These are phyloP conservation scores for Lathamus discolor DNA, from an alignment of 2,113 vertebrate species.

Conservation along the genomic window DNA sequence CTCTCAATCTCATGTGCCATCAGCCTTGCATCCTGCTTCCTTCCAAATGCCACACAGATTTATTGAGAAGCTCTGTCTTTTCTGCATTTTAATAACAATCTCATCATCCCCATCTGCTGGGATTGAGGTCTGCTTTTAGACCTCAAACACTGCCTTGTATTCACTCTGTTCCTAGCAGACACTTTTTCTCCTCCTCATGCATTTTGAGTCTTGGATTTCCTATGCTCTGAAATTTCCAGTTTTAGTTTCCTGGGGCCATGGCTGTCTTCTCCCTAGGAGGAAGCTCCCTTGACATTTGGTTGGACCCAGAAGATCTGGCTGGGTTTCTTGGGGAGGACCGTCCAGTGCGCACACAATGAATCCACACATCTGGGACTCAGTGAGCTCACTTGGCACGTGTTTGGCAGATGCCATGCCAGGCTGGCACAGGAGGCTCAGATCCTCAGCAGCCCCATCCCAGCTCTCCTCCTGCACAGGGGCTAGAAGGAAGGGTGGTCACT, in stretches of 20 bases:
- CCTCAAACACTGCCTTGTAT: not conserved
- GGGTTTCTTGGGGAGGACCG: not conserved
- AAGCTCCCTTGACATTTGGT: not conserved
- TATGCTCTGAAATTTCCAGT: not conserved
- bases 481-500: not conserved
- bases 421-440: not conserved
- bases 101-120: not conserved
- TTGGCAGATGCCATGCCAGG: fast-evolving
- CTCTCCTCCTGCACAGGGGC: not conserved
- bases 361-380: not conserved
- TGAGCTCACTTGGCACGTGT: fast-evolving
- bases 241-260: not conserved
- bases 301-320: not conserved
- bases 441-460: not conserved
- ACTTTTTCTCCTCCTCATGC: not conserved
- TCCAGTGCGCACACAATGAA: not conserved
- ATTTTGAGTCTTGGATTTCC: not conserved
- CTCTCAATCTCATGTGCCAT: not conserved
- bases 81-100: constrained; percentile 18
- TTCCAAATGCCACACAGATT: not conserved
- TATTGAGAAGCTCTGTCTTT: constrained; percentile 2
- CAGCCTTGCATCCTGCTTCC: constrained; percentile 2
- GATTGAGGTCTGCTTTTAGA: not conserved
- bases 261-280: not conserved
- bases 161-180: not conserved